A percentile compares a stretch with the other conserved stretches of the same genome.
Evolutionary conservation across 2,113 vertebrate species (phyloP).

Genomic region (Microcebus lehilahytsara): DNA sequence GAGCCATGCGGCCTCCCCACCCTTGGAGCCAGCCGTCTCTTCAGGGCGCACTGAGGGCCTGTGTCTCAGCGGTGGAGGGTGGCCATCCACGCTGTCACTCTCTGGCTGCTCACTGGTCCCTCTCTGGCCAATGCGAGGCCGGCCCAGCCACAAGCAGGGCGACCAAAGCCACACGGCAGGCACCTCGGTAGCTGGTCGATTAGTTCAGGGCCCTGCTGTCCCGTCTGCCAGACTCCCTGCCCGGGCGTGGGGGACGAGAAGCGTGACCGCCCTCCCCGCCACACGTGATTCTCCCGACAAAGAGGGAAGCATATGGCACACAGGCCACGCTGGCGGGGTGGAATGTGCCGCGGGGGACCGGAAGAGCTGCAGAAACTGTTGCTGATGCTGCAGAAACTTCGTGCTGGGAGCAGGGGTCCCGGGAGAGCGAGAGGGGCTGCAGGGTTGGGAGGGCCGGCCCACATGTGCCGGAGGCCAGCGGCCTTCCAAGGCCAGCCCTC

Average conservation of each 20-base stretch:
- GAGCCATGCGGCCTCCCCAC: neutral
- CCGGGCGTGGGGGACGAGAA: neutral
- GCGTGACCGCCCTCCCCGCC: neutral
- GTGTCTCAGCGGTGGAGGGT: neutral
- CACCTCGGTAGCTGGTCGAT: neutral
- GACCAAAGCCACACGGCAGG: neutral
- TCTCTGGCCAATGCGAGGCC: neutral
- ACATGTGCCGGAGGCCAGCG: accelerated
- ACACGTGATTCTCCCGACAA: neutral
- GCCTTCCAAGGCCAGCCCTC: neutral
- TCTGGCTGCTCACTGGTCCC: neutral
- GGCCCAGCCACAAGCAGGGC: neutral
- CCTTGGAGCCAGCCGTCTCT: neutral
- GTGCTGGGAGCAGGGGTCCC: neutral
- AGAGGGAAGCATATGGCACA: neutral
- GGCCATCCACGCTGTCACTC: too few relatives aligned
- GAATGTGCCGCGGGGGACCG: neutral
- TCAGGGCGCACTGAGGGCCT: neutral
- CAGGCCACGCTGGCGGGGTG: neutral
- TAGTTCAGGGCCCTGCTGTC: neutral
- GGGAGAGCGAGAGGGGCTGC: neutral
- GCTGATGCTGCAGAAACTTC: neutral
- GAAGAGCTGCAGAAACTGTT: neutral
- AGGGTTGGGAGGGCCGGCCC: neutral
- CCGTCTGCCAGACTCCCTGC: neutral